These are phyloP conservation scores for Bombus sibiricus DNA, from an alignment of 1,140 invertebrate species.

Conservation along the genomic window DNA sequence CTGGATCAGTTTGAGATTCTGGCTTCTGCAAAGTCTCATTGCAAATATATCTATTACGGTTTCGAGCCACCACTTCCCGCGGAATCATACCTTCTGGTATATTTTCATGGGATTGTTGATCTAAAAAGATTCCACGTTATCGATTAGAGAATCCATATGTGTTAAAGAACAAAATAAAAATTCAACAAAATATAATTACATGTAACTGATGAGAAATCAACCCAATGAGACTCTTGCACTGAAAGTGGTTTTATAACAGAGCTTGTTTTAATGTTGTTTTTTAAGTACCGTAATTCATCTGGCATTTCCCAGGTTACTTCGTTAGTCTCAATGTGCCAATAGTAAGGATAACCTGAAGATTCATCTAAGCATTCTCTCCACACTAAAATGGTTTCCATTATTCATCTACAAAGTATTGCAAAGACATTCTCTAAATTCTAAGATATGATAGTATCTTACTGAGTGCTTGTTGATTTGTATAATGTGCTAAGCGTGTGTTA, in stretches of 20 bases:
- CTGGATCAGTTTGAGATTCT: constrained; percentile 24
- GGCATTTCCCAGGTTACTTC: constrained; percentile 90
- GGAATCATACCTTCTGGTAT: constrained; percentile 81
- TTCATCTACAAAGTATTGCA: not conserved
- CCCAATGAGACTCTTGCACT: constrained; percentile 72
- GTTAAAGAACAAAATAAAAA: not conserved
- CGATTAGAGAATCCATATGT: too few relatives aligned
- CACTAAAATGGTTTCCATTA: constrained; percentile 61
- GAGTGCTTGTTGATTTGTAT: constrained; percentile 44
- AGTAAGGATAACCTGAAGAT: constrained; percentile 87
- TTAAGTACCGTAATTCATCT: constrained; percentile 80
- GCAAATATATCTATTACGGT: constrained; percentile 71
- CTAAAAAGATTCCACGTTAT: constrained; percentile 52
- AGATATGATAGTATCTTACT: constrained; percentile 13
- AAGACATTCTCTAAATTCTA: not conserved
- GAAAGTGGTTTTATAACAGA: constrained; percentile 50
- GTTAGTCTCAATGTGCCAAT: constrained; percentile 89
- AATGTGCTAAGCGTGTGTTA: constrained; percentile 1
- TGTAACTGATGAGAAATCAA: constrained; percentile 63
- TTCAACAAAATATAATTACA: constrained; percentile 52
- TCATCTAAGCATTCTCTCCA: constrained; percentile 90
- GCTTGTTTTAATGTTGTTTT: constrained; percentile 64
- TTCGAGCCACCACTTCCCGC: constrained; percentile 79
- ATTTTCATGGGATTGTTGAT: constrained; percentile 76
- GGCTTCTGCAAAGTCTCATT: constrained; percentile 35